phyloP scores from a whole-genome alignment of 2,888 invertebrate genomes.

The Thereva nobilitata region DNA sequence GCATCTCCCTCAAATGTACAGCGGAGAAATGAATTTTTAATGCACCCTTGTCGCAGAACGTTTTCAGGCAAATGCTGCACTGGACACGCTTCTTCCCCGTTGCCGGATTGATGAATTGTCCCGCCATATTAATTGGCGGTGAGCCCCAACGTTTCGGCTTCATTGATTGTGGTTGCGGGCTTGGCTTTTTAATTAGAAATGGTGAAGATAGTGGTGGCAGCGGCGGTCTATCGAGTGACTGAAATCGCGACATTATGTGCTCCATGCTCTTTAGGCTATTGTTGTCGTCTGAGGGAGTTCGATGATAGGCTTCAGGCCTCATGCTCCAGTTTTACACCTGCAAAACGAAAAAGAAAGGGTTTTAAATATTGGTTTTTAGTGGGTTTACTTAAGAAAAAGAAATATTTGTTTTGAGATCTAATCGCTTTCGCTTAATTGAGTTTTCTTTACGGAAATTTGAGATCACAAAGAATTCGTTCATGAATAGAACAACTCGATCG shows the following conservation, averaged over 20 bases:
- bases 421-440: too few relatives aligned
- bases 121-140: constrained; percentile 77
- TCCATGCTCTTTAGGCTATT: constrained; percentile 49
- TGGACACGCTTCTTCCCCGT: constrained; percentile 95
- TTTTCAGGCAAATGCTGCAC: constrained; percentile 96
- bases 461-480: too few relatives aligned
- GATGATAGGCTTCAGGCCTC: constrained; percentile 37
- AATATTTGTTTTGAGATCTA: too few relatives aligned
- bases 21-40: constrained; percentile 98
- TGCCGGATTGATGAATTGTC: constrained; percentile 85
- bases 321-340: constrained; percentile 32
- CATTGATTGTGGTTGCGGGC: constrained; percentile 40
- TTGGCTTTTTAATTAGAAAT: constrained; percentile 56
- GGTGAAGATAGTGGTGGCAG: constrained; percentile 53
- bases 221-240: constrained; percentile 45
- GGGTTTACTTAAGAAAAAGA: too few relatives aligned
- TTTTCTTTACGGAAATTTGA: too few relatives aligned
- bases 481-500: too few relatives aligned
- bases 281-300: constrained; percentile 11
- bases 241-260: constrained; percentile 52
- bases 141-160: constrained; percentile 67
- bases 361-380: too few relatives aligned
- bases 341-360: neutral
- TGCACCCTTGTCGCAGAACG: constrained; percentile 99
- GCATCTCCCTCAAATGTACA: constrained; percentile 97